These are phyloP conservation scores for Lordiphosa clarofinis DNA, from an alignment of 1,140 invertebrate genomes.

Conservation along the genomic window DNA sequence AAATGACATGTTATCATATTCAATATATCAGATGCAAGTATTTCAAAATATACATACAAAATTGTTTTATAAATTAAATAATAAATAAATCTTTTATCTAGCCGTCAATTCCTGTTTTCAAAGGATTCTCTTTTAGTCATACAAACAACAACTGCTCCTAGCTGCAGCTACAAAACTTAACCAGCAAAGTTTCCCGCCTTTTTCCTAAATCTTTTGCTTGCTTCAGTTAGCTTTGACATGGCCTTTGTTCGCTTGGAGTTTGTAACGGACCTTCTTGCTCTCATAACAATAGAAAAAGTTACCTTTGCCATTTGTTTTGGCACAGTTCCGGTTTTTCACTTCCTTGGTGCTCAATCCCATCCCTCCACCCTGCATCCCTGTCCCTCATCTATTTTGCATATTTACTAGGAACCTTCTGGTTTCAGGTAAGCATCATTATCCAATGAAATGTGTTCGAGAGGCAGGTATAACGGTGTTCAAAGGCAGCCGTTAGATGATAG, in stretches of 20 bases:
- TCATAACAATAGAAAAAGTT: constrained; percentile 31
- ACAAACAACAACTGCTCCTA: too few relatives aligned
- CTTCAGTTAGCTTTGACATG: constrained; percentile 7
- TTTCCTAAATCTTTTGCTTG: constrained; percentile 36
- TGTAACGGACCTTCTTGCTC: constrained; percentile 29
- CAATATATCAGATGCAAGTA: too few relatives aligned
- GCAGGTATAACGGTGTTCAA: constrained; percentile 47
- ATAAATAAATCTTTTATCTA: too few relatives aligned
- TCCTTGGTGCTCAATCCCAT: too few relatives aligned
- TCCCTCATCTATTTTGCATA: constrained; percentile 32
- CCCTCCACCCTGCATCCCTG: too few relatives aligned
- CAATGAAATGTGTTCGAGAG: constrained; percentile 40
- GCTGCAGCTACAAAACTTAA: too few relatives aligned
- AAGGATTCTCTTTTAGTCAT: not conserved
- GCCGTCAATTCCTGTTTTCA: not conserved
- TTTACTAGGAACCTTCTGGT: constrained; percentile 2
- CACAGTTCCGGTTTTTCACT: constrained; percentile 43
- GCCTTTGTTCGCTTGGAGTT: constrained; percentile 5
- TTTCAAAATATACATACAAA: too few relatives aligned
- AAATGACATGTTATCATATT: too few relatives aligned
- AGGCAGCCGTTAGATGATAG: constrained; percentile 55
- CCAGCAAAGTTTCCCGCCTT: constrained; percentile 45
- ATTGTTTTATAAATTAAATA: too few relatives aligned
- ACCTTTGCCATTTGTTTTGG: constrained; percentile 3
- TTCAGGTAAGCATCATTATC: constrained; percentile 47